These are phyloP conservation scores for Chrysolophus pictus DNA, from an alignment of 2,797 vertebrate species.

Conservation along the genomic window DNA sequence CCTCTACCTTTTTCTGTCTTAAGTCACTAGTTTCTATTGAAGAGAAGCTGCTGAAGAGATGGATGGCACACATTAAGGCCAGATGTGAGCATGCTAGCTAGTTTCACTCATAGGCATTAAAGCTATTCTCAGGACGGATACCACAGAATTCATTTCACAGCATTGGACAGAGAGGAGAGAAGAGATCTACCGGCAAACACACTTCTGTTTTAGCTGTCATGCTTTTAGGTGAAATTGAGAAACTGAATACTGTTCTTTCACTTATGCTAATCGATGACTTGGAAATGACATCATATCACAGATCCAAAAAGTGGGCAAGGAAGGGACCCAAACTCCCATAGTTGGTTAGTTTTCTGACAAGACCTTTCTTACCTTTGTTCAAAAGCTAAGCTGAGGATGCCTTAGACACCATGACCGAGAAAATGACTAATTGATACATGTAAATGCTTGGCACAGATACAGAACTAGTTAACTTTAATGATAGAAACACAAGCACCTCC, in stretches of 20 bases:
- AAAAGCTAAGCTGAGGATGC: not conserved
- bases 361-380: not conserved
- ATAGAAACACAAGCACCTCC: not conserved
- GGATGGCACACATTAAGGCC: not conserved
- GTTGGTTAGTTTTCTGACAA: not conserved
- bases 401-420: not conserved
- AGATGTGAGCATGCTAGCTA: not conserved
- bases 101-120: not conserved
- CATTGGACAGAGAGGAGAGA: not conserved
- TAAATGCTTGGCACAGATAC: too few relatives aligned
- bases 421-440: not conserved
- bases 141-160: not conserved
- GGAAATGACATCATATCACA: not conserved
- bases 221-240: not conserved
- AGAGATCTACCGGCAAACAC: not conserved
- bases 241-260: not conserved
- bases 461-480: not conserved
- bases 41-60: not conserved
- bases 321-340: not conserved
- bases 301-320: not conserved
- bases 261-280: not conserved
- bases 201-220: not conserved
- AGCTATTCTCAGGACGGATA: not conserved
- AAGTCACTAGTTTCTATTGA: not conserved
- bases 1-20: not conserved